Percentiles rank a stretch among this genome's conserved stretches.
Evolutionary conservation across 2,113 vertebrate species (phyloP).

Genomic region (Cottus gobio): DNA sequence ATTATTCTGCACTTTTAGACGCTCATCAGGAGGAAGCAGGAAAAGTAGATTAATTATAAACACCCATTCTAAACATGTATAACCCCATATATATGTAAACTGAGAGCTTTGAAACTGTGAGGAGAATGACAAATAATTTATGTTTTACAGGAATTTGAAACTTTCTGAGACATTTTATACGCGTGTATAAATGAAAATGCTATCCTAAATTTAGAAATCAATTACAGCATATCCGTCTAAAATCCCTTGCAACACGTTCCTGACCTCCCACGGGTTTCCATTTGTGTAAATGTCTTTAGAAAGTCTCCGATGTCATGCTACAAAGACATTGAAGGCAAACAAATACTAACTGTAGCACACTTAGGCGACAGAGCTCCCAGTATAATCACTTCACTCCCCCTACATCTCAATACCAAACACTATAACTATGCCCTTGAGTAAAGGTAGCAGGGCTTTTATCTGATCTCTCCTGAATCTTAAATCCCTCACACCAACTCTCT

Average conservation of each 20-base stretch:
- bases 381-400: conserved; percentile 18
- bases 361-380: background rate
- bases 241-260: background rate
- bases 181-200: background rate
- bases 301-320: background rate
- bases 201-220: background rate
- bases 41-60: conserved; percentile 53
- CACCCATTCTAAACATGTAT: conserved; percentile 24
- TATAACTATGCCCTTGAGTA: conserved; percentile 36
- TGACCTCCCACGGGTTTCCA: background rate
- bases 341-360: conserved; percentile 18
- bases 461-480: conserved; percentile 57
- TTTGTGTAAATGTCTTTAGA: background rate
- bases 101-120: background rate
- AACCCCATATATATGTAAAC: background rate
- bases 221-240: background rate
- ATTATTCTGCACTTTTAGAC: conserved; percentile 20
- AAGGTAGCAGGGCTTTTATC: conserved; percentile 39
- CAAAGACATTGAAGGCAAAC: conserved; percentile 5
- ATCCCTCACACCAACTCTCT: conserved; percentile 51
- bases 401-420: conserved; percentile 42
- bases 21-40: conserved; percentile 68
- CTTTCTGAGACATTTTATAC: background rate
- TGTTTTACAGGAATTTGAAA: background rate
- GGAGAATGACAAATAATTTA: background rate